These are phyloP conservation scores for Artemia franciscana DNA, from an alignment of 1,140 invertebrate genomes.

Conservation along the genomic window DNA sequence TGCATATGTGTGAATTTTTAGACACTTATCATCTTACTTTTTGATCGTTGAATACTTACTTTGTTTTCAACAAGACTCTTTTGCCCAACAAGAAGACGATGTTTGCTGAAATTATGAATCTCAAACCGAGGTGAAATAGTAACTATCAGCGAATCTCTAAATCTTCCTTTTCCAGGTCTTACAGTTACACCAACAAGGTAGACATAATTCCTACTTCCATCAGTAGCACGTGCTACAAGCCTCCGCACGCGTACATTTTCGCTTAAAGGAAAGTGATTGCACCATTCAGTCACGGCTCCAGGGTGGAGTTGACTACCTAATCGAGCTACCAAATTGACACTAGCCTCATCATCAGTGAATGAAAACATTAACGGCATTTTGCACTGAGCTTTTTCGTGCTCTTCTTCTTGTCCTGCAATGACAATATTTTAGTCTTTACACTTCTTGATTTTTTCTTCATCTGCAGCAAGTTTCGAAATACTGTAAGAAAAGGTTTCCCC, in stretches of 20 bases:
- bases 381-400: constrained; percentile 79
- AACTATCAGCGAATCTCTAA: constrained; percentile 69
- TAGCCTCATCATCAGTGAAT: constrained; percentile 64
- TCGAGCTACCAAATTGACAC: constrained; percentile 33
- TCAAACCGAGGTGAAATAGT: constrained; percentile 79
- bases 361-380: constrained; percentile 80
- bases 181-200: constrained; percentile 67
- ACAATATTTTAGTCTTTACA: background rate
- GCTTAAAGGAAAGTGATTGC: constrained; percentile 51
- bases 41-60: no score
- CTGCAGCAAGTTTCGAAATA: no score
- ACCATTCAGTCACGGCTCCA: constrained; percentile 45
- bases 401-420: constrained; percentile 67
- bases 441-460: no score
- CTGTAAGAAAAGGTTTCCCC: no score
- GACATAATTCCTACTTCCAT: constrained; percentile 35
- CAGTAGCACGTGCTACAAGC: constrained; percentile 33
- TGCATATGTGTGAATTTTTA: no score
- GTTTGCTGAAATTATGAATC: constrained; percentile 67
- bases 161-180: constrained; percentile 59
- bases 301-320: constrained; percentile 42
- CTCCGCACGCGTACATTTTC: constrained; percentile 38
- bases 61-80: constrained; percentile 25
- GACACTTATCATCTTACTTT: no score
- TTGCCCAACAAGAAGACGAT: constrained; percentile 63